phyloP scores from a whole-genome alignment of 2,888 invertebrate species.

The Dynastes grantii region DNA sequence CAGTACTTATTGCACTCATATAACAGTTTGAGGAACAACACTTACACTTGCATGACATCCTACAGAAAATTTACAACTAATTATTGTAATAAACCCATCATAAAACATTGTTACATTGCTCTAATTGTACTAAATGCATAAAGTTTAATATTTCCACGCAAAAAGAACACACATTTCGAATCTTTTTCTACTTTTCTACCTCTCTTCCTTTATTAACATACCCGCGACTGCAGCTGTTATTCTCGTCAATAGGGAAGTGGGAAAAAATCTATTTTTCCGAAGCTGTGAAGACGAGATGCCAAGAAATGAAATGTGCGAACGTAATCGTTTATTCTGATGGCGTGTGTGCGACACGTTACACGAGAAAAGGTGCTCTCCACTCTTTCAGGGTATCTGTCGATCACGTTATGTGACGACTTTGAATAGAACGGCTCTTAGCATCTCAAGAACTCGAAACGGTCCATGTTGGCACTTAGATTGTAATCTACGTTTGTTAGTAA shows the following conservation, averaged over 20 bases:
- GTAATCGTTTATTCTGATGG: slow-evolving; percentile 47
- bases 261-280: slow-evolving; percentile 33
- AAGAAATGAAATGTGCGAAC: slow-evolving; percentile 44
- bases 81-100: no score
- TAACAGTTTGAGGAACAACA: no score
- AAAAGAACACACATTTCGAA: no score
- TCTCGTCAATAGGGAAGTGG: neutral
- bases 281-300: slow-evolving; percentile 16
- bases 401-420: slow-evolving; percentile 32
- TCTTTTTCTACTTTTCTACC: neutral
- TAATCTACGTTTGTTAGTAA: neutral
- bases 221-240: neutral
- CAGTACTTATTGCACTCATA: no score
- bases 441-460: slow-evolving; percentile 8
- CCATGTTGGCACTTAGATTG: slow-evolving; percentile 16
- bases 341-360: slow-evolving; percentile 27
- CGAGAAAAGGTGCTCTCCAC: slow-evolving; percentile 23
- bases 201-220: neutral
- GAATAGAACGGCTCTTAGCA: slow-evolving; percentile 21
- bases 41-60: no score
- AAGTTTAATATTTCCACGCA: no score
- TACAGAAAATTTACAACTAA: no score
- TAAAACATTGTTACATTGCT: no score
- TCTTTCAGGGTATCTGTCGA: slow-evolving; percentile 33
- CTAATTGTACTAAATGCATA: no score